Evolutionary conservation across 2,888 invertebrate species (phyloP), one percentile per base, ranked within the genome.

Genomic region (Ferdinandea cuprea): DNA sequence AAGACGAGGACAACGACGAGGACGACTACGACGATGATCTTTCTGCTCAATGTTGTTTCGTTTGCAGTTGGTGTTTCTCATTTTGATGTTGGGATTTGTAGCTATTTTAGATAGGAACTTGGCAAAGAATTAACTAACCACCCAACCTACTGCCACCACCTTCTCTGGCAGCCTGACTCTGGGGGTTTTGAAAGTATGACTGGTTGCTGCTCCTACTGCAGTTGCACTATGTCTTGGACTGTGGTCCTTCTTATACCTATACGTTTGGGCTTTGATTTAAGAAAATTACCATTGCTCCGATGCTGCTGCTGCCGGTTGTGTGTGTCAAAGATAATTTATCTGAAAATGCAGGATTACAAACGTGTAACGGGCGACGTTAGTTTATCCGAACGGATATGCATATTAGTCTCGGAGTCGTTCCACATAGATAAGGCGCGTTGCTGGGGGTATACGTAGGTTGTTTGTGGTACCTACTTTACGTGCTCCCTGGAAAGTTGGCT

Each of bases 51-150:
- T 73, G 76, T 76, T 81, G 56, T 59, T 71, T 40, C 58, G 58
- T 37, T 54, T 46, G 81, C 54, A 77, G 83, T 78, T 83, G 73
- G 72, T 83, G 83, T 78, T 83, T 83, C 68, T 77, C 68, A 83
- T 83, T 83, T 78, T 63, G 83, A 83, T 83, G 83, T 83, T 73
- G 83, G 81, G 83, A 83, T 83, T 83, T 83, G 83, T 83, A 83
- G 83, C 77, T 78, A 77, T 83, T 83, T 83, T 78, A 83, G 83
- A 83, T 83, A 83, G 83, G 83, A 78, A 78, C 83, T 73, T 78
- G 83, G 68, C 78, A 78, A 73, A 73, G 73, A 83, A 68, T 83
- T 83, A 66, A 78, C 83, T 83, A 78, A 78, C 83, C 83, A 83
- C 83, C 83, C 78, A 83, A 83, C 77, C n/a, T 77, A 66, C 76